Percentiles rank a stretch among this genome's conserved stretches.
These are phyloP conservation scores for Chelonus formosanus DNA, from an alignment of 2,888 invertebrate species.

Conservation along the genomic window DNA sequence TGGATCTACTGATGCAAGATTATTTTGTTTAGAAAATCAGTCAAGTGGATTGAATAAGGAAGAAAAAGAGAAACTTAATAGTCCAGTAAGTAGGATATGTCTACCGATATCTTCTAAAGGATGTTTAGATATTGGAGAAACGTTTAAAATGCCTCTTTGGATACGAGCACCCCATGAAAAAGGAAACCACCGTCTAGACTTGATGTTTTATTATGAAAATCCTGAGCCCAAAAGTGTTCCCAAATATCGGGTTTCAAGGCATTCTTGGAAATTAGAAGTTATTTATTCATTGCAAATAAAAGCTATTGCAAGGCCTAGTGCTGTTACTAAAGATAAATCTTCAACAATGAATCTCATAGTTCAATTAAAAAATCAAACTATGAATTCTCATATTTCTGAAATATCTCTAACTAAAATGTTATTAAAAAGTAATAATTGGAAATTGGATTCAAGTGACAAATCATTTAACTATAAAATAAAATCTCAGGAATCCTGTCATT, in stretches of 20 bases:
- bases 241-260: conserved; percentile 72
- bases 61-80: conserved; percentile 51
- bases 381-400: conserved; percentile 69
- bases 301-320: conserved; percentile 68
- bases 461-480: conserved; percentile 62
- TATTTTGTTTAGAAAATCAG: conserved; percentile 68
- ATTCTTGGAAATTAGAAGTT: conserved; percentile 72
- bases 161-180: conserved; percentile 75
- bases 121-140: conserved; percentile 68
- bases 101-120: conserved; percentile 59
- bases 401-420: conserved; percentile 71
- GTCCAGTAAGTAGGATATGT: conserved; percentile 64
- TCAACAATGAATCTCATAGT: conserved; percentile 73
- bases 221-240: conserved; percentile 56
- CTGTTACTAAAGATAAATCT: conserved; percentile 59
- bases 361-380: conserved; percentile 75
- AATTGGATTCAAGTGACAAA: conserved; percentile 64
- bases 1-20: conserved; percentile 76
- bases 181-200: conserved; percentile 72
- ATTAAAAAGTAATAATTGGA: conserved; percentile 73
- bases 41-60: conserved; percentile 29
- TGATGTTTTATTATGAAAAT: conserved; percentile 80
- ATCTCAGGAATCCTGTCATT: conserved; percentile 68
- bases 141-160: conserved; percentile 71
- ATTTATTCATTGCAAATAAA: conserved; percentile 71